Base-by-base conservation (phyloP, 2,888 invertebrate species). In the Acleris literana region DNA sequence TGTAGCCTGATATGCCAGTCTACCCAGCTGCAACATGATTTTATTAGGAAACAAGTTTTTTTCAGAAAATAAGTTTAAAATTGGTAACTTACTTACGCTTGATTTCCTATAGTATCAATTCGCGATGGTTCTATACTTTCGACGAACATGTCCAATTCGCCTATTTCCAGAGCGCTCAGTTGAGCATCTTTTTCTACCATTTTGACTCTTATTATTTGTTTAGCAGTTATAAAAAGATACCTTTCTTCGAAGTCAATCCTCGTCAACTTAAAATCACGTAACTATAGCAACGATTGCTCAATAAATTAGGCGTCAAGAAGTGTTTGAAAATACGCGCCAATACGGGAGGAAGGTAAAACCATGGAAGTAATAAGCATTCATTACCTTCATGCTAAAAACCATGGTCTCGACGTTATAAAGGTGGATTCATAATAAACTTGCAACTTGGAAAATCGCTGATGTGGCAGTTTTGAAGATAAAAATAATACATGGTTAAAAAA, bases 1-100 rank as follows among this genome's bases (percentile, higher is more conserved):
- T 97, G 96, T 9, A 98, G 83, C 75, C 96, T 94, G 80, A 97
- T 95, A 80, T 98, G 98, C 88, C 94, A 95, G 74, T 96, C 96
- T 55, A 97, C 88, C 97, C 97, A 97, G 61, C 96, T 96, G 71
- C 70, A 73, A 84, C 73, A 68, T 44, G 4, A n/a, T 20, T n/a
- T 18, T 39, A 39, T 13, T 39, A 39, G 4, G 9, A 39, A 13
- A 39, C 4, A 13, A 4, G 4, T 39, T 39, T 13, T 39, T 9
- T 39, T 1, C 39, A 39, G 39, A 4, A 39, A 13, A 13, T 39
- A 39, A 9, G 39, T 39, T 9, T 33, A 13, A n/a, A 39, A 39
- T 9, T 39, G 39, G 39, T 22, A 51, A 76, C 84, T 79, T 81
- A 76, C 84, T 79, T 81, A 91, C 92, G 79, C 77, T 77, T 93